Conservation (phyloP, 2,797 vertebrate species). For the Brachyalestes nurse region DNA sequence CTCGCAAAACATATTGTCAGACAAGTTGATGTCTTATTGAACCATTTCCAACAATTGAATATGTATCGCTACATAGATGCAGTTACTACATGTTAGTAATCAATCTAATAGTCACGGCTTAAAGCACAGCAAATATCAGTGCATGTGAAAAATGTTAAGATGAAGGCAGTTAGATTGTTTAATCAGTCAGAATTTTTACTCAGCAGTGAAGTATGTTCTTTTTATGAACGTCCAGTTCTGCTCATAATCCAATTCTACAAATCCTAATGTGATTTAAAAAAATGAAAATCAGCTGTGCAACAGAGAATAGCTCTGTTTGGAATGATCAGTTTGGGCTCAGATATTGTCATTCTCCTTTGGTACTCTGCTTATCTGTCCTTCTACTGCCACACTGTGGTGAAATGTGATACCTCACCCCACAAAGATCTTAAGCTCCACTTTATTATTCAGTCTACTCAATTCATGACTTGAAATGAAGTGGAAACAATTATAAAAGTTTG, state of each 20-base stretch:
- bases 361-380: constrained; percentile 49
- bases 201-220: neutral
- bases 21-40: neutral
- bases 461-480: too few relatives aligned
- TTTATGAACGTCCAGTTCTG: neutral
- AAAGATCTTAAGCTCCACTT: neutral
- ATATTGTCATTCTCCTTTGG: neutral
- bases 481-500: too few relatives aligned
- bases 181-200: neutral
- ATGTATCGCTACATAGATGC: neutral
- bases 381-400: constrained; percentile 75
- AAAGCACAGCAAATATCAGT: neutral
- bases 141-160: neutral
- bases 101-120: neutral
- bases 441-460: too few relatives aligned
- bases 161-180: neutral
- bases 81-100: neutral
- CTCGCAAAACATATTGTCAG: too few relatives aligned
- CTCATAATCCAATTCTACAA: neutral
- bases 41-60: neutral
- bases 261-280: neutral
- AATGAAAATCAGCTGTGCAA: neutral
- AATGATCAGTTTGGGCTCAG: neutral
- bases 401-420: constrained; percentile 41
- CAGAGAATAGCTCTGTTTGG: neutral